phyloP scores from a whole-genome alignment of 2,888 invertebrate species.

The Conchocele bisecta region DNA sequence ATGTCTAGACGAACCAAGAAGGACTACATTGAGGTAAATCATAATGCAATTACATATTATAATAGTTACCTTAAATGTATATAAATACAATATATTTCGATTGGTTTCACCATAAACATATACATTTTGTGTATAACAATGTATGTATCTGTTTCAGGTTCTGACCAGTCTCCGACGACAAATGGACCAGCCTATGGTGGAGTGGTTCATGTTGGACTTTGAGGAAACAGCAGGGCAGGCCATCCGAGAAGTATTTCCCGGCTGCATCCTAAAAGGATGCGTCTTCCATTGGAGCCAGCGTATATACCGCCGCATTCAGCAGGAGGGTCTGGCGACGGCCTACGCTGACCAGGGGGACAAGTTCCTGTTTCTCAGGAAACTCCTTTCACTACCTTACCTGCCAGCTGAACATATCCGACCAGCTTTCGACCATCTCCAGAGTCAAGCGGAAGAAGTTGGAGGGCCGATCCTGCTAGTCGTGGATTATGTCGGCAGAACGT shows the following conservation, averaged over 20 bases:
- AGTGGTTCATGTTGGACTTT: conserved; percentile 22
- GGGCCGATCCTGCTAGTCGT: too few species aligned
- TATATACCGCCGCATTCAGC: conserved; percentile 20
- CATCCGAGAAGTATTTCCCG: conserved; percentile 9
- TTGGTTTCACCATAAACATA: neutral
- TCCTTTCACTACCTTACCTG: too few species aligned
- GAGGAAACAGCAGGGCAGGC: conserved; percentile 9
- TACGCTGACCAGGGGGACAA: conserved; percentile 21
- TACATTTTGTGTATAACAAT: neutral
- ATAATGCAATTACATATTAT: neutral
- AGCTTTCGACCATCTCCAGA: too few species aligned
- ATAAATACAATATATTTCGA: neutral
- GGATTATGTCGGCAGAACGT: too few species aligned
- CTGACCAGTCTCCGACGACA: neutral
- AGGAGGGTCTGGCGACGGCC: conserved; percentile 17
- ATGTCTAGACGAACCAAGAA: conserved; percentile 13
- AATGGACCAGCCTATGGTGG: neutral
- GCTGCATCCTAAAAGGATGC: conserved; percentile 27
- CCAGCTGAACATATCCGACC: too few species aligned
- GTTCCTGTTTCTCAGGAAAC: conserved; percentile 14
- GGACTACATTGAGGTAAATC: conserved; percentile 16
- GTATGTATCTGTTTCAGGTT: too few species aligned
- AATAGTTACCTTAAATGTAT: too few species aligned
- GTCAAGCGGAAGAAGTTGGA: too few species aligned
- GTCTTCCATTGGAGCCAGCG: conserved; percentile 46